Percentiles rank a stretch among this genome's conserved stretches.
Conservation (phyloP, 2,797 vertebrate genomes). For the Phalloptychus januarius region DNA sequence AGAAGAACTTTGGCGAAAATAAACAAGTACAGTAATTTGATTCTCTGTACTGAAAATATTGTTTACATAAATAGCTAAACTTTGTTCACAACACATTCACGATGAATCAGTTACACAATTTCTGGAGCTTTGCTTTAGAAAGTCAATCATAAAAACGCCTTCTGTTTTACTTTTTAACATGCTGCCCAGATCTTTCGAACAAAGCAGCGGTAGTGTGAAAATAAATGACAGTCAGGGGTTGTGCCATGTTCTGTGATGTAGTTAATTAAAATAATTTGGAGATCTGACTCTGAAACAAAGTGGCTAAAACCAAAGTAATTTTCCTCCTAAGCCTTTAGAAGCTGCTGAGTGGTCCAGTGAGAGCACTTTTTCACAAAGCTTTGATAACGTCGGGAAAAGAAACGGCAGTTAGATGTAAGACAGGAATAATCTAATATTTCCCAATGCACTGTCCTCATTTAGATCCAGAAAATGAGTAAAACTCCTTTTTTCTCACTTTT, state of each 20-base stretch:
- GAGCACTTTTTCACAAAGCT: conserved; percentile 12
- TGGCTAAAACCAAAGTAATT: conserved; percentile 2
- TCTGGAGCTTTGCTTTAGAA: not conserved
- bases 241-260: not conserved
- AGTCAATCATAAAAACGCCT: not conserved
- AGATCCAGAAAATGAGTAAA: conserved; percentile 2
- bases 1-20: not conserved
- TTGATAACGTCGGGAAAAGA: conserved; percentile 13
- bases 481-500: conserved; percentile 7
- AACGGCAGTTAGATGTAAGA: not conserved
- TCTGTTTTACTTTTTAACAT: not conserved
- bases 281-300: conserved; percentile 18
- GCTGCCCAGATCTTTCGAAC: not conserved
- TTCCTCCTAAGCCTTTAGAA: not conserved
- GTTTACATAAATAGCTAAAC: not conserved
- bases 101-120: not conserved
- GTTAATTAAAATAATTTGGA: conserved; percentile 28
- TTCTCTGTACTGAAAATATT: not conserved
- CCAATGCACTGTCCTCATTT: conserved; percentile 16
- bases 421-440: conserved; percentile 21
- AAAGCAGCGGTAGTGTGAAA: not conserved
- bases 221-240: conserved; percentile 14
- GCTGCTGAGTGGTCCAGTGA: conserved; percentile 8
- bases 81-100: not conserved
- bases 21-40: not conserved